These are phyloP conservation scores for Drosophila saltans DNA, from an alignment of 1,140 invertebrate genomes.

Conservation along the genomic window DNA sequence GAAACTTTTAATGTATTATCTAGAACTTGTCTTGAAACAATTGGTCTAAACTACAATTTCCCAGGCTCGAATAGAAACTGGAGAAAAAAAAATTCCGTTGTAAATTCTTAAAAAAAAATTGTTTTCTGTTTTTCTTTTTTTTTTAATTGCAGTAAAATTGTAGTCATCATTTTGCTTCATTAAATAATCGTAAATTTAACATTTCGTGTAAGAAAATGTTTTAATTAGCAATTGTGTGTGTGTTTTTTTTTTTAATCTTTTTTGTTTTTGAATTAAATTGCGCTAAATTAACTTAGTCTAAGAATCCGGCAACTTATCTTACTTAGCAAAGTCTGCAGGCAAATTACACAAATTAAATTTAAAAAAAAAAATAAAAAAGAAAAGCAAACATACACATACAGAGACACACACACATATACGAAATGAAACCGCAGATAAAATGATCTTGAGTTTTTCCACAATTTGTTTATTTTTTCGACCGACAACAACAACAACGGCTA, in stretches of 20 bases:
- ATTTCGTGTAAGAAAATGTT: slow-evolving; percentile 10
- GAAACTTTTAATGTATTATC: no score
- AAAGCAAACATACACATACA: neutral
- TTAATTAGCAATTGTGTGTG: slow-evolving; percentile 1
- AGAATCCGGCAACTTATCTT: slow-evolving; percentile 8
- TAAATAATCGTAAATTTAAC: slow-evolving; percentile 11
- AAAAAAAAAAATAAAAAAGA: neutral
- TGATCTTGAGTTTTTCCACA: slow-evolving; percentile 23
- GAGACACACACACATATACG: neutral
- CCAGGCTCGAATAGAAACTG: no score
- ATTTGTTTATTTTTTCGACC: slow-evolving; percentile 20
- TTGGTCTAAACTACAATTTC: no score
- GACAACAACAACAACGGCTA: slow-evolving; percentile 7
- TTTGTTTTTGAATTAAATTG: slow-evolving; percentile 8
- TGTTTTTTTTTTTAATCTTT: no score
- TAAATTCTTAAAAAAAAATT: no score
- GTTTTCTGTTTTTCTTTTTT: neutral
- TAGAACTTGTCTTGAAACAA: no score
- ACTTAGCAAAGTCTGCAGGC: slow-evolving; percentile 9
- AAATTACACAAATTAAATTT: slow-evolving; percentile 11
- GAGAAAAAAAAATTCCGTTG: no score
- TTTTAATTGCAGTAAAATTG: neutral
- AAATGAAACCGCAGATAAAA: slow-evolving; percentile 22
- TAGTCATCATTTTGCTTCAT: slow-evolving; percentile 3
- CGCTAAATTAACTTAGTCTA: slow-evolving; percentile 4